These are phyloP conservation scores for Corythoichthys intestinalis DNA, from an alignment of 2,113 vertebrate genomes.

Conservation along the genomic window DNA sequence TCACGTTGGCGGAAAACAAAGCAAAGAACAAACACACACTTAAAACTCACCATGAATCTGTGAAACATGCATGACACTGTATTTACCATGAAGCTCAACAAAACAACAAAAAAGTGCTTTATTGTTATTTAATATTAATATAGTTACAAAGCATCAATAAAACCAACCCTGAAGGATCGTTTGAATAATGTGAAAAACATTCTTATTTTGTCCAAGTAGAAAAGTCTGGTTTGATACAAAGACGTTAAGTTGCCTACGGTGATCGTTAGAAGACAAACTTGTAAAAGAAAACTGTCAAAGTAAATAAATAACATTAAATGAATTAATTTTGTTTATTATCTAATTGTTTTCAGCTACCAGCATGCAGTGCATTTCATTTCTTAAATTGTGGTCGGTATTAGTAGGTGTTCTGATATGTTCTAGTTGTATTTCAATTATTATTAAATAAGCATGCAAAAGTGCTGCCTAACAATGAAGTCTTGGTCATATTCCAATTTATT, in stretches of 20 bases:
- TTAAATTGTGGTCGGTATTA: constrained; percentile 5
- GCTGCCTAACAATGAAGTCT: constrained; percentile 15
- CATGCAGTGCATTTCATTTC: constrained; percentile 47
- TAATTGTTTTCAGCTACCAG: constrained; percentile 12
- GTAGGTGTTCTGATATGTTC: constrained; percentile 41
- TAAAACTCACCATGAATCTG: constrained; percentile 2
- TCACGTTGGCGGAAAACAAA: background rate
- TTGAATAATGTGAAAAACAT: constrained; percentile 43
- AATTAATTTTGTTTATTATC: constrained; percentile 17
- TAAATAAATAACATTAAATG: constrained; percentile 20
- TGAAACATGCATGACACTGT: constrained; percentile 17
- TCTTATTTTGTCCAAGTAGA: constrained; percentile 47
- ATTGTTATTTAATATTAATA: constrained; percentile 36
- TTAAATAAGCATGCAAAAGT: constrained; percentile 59
- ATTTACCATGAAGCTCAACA: constrained; percentile 24
- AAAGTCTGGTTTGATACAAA: constrained; percentile 67
- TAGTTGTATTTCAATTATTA: constrained; percentile 44
- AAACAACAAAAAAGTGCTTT: constrained; percentile 40
- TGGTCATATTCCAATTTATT: constrained; percentile 37
- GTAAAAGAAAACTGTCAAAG: constrained; percentile 16
- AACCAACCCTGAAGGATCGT: constrained; percentile 59
- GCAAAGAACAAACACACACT: constrained; percentile 16
- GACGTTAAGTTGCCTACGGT: constrained; percentile 45
- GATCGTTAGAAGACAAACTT: constrained; percentile 38
- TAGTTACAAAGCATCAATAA: constrained; percentile 66